Evolutionary conservation across 2,797 vertebrate genomes (phyloP), one percentile per base, ranked within the genome.

Genomic region (Coregonus suidteri): DNA sequence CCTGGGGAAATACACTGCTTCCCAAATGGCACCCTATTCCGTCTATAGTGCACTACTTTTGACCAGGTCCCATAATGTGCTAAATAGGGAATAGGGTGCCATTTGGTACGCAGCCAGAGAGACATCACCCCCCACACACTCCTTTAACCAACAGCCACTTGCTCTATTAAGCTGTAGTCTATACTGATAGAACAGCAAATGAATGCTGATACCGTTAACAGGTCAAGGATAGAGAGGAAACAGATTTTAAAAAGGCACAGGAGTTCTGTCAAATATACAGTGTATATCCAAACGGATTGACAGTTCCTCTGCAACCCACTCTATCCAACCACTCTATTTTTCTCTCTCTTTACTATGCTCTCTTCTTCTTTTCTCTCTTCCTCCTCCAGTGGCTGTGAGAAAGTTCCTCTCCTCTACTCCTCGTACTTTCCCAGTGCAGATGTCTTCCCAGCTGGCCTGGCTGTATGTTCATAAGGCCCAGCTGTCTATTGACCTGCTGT

Each of bases 381-480:
- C 71, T 54, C 14, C 71, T 30, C 54, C 30, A n/a, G 30, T 31
- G 14, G 71, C 71, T 73, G 52, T 53, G 53, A 56, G 53, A 37
- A 56, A 30, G 15, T 6, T 53, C 51, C 15, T 11, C 2, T 41
- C 35, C 15, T 34, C 64, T 66, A 35, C 67, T 35, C 31, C 30
- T 69, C 34, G 16, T 4, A 16, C 67, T 69, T 15, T 15, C 4
- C 15, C 31, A 9, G 71, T 56, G 30, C 71, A 73, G 71, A 73
- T 73, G 53, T 56, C 15, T 14, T 30, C 18, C 71, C 71, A 73
- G 71, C 71, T 73, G 71, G 71, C 6, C 31, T 64, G 59, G 59
- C 59, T 11, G 6, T 25, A 25, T 11, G n/a, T 64, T 64, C 59
- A 64, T 25, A 62, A 62, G 1, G n/a, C 25, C n/a, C 71, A 73